Evolutionary conservation across 2,888 invertebrate genomes (phyloP), one percentile per base, ranked within the genome.

Genomic region (Drosophila longiperda): DNA sequence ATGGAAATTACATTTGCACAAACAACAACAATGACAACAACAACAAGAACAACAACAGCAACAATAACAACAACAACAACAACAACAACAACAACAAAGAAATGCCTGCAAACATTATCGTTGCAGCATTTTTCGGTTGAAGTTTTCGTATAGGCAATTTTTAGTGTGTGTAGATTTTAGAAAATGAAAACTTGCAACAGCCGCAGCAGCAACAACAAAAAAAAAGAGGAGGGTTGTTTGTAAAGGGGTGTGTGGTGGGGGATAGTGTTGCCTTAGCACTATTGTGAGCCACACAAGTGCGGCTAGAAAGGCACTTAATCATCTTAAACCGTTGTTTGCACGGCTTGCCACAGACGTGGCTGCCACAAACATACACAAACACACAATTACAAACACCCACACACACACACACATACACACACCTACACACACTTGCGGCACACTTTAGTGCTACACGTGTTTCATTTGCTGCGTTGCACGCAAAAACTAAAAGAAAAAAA

Each of bases 241-340:
- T 29, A 29, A 29, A 29, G 29, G 29, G 29, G 29, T 29, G 29
- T 29, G 5, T 4, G n/a, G 20, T 9, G 12, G 52, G n/a, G 42
- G 36, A 32, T 50, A 32, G 58, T 36, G 53, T 63, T 53, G 61
- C 54, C 81, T 67, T 78, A 83, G 81, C 75, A 66, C 78, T 66
- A 42, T 57, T 57, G 66, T 42, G 78, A 53, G 73, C 85, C 85
- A 75, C 87, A 80, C 68, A 80, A 80, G 75, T 88, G 85, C 80
- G 89, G 87, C 87, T 82, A 82, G 80, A 82, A 87, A 87, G 87
- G 87, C 89, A 87, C 87, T 87, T 87, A 87, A 87, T 87, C 87
- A 87, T 87, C 87, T 89, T 87, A 87, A 87, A 89, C 87, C 78
- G 88, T 87, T 87, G 87, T 87, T 89, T 87, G 87, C 83, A 78